These are phyloP conservation scores for Pantherophis vulpinus DNA, from an alignment of 2,797 vertebrate species.

Conservation along the genomic window DNA sequence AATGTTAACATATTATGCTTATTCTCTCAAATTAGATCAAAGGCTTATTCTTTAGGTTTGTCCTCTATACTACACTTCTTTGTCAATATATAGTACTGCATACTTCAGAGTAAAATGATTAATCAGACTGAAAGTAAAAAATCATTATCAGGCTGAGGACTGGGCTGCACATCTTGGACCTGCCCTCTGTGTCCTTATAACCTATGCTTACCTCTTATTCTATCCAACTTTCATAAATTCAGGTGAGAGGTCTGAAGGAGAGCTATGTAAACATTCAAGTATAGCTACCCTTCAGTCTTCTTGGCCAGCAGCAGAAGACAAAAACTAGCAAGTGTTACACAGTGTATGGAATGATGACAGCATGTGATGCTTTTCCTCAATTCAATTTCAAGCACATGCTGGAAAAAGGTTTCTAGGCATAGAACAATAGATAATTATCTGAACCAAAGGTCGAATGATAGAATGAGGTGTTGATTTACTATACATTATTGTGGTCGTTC, in stretches of 20 bases:
- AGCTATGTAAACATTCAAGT: neutral
- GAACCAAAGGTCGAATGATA: slow-evolving; percentile 29
- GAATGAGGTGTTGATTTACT: slow-evolving; percentile 39
- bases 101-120: neutral
- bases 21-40: neutral
- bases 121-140: neutral
- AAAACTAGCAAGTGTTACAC: neutral
- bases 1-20: neutral
- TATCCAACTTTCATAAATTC: neutral
- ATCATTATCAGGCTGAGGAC: neutral
- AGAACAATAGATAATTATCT: slow-evolving; percentile 36
- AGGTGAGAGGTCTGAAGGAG: neutral
- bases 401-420: neutral
- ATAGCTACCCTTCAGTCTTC: neutral
- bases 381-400: neutral
- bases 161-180: neutral
- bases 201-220: neutral
- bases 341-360: neutral
- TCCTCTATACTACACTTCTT: fast-evolving
- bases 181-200: neutral
- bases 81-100: neutral
- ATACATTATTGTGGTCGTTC: neutral
- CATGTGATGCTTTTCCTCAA: neutral
- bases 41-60: neutral
- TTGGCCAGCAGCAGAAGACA: neutral